Percentiles rank a stretch among this genome's conserved stretches.
Conservation (phyloP, 2,888 invertebrate genomes). For the Apodemia hepburni region DNA sequence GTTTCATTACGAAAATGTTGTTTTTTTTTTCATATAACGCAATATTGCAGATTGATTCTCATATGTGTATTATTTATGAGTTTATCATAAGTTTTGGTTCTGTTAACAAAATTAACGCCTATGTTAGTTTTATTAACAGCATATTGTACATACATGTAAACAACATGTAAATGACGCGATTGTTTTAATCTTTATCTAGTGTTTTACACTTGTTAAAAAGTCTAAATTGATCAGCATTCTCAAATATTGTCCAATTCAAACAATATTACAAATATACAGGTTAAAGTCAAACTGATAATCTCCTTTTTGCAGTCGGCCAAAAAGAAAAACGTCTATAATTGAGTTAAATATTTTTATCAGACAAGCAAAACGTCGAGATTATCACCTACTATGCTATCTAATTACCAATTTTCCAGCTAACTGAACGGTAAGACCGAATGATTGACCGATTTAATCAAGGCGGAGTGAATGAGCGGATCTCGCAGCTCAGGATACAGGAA, state of each 20-base stretch:
- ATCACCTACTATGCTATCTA: conserved; percentile 59
- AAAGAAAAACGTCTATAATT: background rate
- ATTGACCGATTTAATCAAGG: conserved; percentile 73
- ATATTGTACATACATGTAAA: too few species aligned
- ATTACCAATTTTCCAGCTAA: conserved; percentile 77
- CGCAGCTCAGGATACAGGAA: conserved; percentile 46
- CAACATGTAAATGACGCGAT: too few species aligned
- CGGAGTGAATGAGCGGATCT: conserved; percentile 54
- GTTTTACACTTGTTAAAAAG: too few species aligned
- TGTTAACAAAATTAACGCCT: too few species aligned
- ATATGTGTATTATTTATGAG: background rate
- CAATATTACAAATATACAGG: too few species aligned
- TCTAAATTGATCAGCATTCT: too few species aligned
- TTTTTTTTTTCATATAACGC: conserved; percentile 8
- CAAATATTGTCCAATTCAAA: too few species aligned
- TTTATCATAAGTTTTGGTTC: background rate
- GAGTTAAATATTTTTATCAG: background rate
- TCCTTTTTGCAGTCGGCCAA: too few species aligned
- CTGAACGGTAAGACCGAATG: conserved; percentile 70
- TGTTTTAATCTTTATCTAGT: too few species aligned
- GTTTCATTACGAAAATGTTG: conserved; percentile 25
- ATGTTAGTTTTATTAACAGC: too few species aligned
- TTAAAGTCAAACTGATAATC: too few species aligned
- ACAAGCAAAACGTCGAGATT: conserved; percentile 37
- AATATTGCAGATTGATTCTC: background rate